These are phyloP conservation scores for Mermis nigrescens DNA, from an alignment of 2,888 invertebrate genomes.

Conservation along the genomic window DNA sequence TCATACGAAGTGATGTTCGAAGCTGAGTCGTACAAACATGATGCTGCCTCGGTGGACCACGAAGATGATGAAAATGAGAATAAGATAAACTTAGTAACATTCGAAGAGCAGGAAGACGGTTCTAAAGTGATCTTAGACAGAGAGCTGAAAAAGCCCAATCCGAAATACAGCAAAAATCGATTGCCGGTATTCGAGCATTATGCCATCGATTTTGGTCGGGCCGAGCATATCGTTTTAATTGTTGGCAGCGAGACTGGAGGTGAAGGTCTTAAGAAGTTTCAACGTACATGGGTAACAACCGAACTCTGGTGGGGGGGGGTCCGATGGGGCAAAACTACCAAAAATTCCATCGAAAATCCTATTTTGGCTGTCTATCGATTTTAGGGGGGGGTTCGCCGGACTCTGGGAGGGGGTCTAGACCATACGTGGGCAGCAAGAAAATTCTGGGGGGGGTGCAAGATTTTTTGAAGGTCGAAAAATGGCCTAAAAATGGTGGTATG, in stretches of 20 bases:
- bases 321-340: no score
- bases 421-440: no score
- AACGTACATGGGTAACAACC: no score
- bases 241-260: conserved; percentile 66
- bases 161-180: conserved; percentile 8
- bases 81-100: no score
- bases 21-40: conserved; percentile 11
- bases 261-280: not conserved
- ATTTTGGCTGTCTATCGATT: no score
- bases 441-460: no score
- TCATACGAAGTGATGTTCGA: conserved; percentile 10
- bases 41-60: not conserved
- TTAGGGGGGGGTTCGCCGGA: no score
- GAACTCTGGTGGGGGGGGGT: no score
- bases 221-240: conserved; percentile 47
- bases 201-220: conserved; percentile 35
- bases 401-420: no score
- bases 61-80: not conserved
- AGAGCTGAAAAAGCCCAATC: conserved; percentile 11
- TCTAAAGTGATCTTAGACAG: not conserved
- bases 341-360: no score
- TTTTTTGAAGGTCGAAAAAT: no score
- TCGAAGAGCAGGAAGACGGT: not conserved
- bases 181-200: conserved; percentile 18
- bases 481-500: no score